Evolutionary conservation across 2,888 invertebrate species (phyloP).

Genomic region (Deilephila elpenor): DNA sequence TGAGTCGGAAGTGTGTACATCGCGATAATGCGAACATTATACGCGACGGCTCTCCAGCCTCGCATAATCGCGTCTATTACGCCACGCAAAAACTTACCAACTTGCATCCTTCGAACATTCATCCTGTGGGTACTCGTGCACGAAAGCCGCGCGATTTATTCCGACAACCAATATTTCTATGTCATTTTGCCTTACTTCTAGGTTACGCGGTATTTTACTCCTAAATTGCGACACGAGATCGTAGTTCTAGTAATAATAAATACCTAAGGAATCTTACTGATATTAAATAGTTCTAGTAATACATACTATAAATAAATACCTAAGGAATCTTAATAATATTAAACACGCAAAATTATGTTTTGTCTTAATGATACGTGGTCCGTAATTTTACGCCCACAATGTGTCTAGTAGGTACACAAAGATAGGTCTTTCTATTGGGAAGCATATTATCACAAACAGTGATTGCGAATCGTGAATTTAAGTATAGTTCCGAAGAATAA

Average conservation of each 20-base stretch:
- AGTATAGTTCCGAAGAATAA: too few relatives aligned
- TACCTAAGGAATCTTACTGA: neutral
- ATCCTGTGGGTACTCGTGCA: constrained; percentile 53
- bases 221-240: neutral
- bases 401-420: too few relatives aligned
- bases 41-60: constrained; percentile 71
- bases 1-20: constrained; percentile 71
- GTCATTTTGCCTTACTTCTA: neutral
- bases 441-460: too few relatives aligned
- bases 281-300: neutral
- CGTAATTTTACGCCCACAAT: too few relatives aligned
- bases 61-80: constrained; percentile 76
- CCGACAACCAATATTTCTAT: neutral
- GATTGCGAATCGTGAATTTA: too few relatives aligned
- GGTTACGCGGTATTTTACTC: neutral
- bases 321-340: neutral
- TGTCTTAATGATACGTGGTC: too few relatives aligned
- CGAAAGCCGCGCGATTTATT: constrained; percentile 38
- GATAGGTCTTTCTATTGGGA: too few relatives aligned
- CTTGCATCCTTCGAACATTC: constrained; percentile 72
- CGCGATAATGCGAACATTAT: constrained; percentile 82
- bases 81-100: constrained; percentile 75
- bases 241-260: neutral
- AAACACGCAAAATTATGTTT: neutral
- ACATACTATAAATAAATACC: neutral